Percentiles rank a stretch among this genome's conserved stretches.
Evolutionary conservation across 2,888 invertebrate genomes (phyloP).

Genomic region (Drosophila macrothrix): DNA sequence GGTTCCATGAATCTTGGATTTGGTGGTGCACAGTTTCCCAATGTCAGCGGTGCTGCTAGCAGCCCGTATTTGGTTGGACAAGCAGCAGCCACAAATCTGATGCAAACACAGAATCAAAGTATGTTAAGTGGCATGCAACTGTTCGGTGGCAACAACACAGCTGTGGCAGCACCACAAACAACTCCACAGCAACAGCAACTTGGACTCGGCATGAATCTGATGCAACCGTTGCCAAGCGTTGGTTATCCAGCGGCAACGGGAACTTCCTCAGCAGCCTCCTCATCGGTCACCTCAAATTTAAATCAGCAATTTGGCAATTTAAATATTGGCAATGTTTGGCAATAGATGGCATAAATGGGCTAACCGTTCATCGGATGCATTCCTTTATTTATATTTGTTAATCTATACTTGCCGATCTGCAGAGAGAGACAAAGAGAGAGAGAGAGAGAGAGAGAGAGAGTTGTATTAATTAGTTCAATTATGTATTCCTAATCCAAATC

Average conservation of each 20-base stretch:
- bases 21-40: conserved; percentile 82
- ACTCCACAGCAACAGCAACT: conserved; percentile 57
- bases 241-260: conserved; percentile 55
- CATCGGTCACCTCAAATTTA: conserved; percentile 80
- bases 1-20: conserved; percentile 78
- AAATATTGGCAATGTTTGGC: conserved; percentile 85
- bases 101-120: conserved; percentile 82
- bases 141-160: conserved; percentile 54
- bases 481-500: conserved; percentile 39
- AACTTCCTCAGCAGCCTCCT: conserved; percentile 51
- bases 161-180: conserved; percentile 29
- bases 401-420: conserved; percentile 54
- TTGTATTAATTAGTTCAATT: conserved; percentile 70
- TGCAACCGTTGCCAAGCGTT: conserved; percentile 63
- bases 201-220: conserved; percentile 66
- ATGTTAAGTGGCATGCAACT: conserved; percentile 71
- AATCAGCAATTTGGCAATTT: conserved; percentile 85
- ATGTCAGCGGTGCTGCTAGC: conserved; percentile 45
- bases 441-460: conserved; percentile 8
- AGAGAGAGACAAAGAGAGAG: conserved; percentile 1
- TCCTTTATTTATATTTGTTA: conserved; percentile 47
- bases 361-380: conserved; percentile 32
- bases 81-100: conserved; percentile 75
- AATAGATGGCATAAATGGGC: conserved; percentile 76
- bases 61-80: conserved; percentile 67